Conservation (phyloP, 2,888 invertebrate species). For the Tetranychus truncatus region DNA sequence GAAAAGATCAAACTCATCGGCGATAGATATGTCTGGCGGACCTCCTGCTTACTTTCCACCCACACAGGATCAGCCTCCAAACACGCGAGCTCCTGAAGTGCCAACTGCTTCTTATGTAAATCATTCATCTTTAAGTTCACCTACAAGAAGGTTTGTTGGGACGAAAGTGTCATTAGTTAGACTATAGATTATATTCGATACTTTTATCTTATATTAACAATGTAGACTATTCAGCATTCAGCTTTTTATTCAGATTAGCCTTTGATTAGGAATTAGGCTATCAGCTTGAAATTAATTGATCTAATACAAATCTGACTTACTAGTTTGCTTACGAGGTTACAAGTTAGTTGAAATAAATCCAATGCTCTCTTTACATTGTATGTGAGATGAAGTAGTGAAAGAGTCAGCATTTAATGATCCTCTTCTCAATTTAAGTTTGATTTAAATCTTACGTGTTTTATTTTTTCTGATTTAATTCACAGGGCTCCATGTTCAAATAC, state of each 20-base stretch:
- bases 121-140: constrained; percentile 16
- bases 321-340: no score
- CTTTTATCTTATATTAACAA: not conserved
- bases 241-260: no score
- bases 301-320: no score
- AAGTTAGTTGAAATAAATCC: no score
- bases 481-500: constrained; percentile 18
- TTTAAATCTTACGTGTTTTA: not conserved
- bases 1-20: not conserved
- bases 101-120: constrained; percentile 13
- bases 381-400: no score
- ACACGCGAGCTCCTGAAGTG: constrained; percentile 18
- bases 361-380: no score
- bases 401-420: no score
- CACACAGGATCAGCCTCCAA: constrained; percentile 12
- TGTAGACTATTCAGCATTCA: no score
- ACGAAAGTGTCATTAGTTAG: constrained; percentile 2
- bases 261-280: no score
- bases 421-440: not conserved
- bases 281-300: no score
- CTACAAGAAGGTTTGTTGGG: constrained; percentile 14
- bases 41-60: constrained; percentile 20
- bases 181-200: not conserved
- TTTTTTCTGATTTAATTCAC: not conserved
- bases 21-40: constrained; percentile 15